Base-by-base conservation (phyloP, 2,888 invertebrate genomes). In the Lasioglossum lativentre region DNA sequence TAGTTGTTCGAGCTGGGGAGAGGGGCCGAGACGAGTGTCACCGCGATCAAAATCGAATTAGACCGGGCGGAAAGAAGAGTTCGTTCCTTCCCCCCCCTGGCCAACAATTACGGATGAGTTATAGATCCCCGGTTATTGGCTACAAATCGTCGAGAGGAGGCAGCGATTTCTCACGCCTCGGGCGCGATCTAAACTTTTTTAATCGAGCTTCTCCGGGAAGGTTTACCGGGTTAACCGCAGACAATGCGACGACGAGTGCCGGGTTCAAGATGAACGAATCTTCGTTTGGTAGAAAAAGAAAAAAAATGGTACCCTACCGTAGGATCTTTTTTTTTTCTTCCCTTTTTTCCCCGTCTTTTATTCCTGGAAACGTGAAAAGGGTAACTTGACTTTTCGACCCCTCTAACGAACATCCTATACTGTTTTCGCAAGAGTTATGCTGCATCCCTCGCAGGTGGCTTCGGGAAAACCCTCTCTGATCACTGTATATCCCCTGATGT, bases 181-280 rank as follows among this genome's bases (percentile, higher is more conserved):
- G 80, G 83, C 83, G 89, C 91, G 91, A 92, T 92, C 92, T 88
- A 80, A 47, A 66, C 78, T 76, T 84, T 88, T 92, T 90, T 87
- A 85, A 92, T 91, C 90, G 92, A 89, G 86, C 89, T 86, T 79
- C 86, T 83, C 85, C 88, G 82, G 82, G 82, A 91, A 89, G 90
- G 79, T 86, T 88, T 91, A 93, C 88, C 63, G 94, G 94, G 94
- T 94, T 94, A 94, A 94, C 94, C 94, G 92, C 94, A 94, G 90
- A 95, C 94, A 94, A 94, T 94, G 84, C 80, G n/a, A 12, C 34
- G 73, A 56, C 82, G 87, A 89, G 80, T 89, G 86, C 86, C 86
- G 87, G 87, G 85, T 73, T 71, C 78, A 71, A 59, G 75, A 79
- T 70, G 79, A 71, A 90, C 81, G 88, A 91, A 86, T 90, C 91